Percentiles rank a stretch among this genome's conserved stretches.
Evolutionary conservation across 92 coral and sea anemone species (phyloP).

Genomic region (Chrysogorgia sp.): DNA sequence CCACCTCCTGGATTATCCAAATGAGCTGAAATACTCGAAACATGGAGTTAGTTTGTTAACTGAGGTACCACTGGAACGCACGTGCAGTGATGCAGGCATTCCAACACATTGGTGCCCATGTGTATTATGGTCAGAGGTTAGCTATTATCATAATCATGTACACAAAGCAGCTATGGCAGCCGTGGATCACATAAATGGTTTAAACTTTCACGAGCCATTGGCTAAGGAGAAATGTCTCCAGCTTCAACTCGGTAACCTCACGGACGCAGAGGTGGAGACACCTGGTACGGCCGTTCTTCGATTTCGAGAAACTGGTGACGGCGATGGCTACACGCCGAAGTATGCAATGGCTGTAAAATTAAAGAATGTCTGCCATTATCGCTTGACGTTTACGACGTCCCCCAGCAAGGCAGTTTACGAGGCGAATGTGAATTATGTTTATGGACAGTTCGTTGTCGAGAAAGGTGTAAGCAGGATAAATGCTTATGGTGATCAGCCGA

Average conservation of each 20-base stretch:
- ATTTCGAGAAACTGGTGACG: slow-evolving; percentile 67
- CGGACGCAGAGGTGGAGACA: slow-evolving; percentile 71
- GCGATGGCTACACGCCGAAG: slow-evolving; percentile 35
- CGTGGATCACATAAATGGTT: slow-evolving; percentile 67
- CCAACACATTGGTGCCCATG: slow-evolving; percentile 96
- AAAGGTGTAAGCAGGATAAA: slow-evolving; percentile 85
- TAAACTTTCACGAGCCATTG: slow-evolving; percentile 60
- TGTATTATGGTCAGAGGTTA: slow-evolving; percentile 68
- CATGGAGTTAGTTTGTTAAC: slow-evolving; percentile 73
- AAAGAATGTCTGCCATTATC: slow-evolving; percentile 70
- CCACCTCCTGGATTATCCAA: slow-evolving; percentile 74
- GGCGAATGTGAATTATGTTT: slow-evolving; percentile 65
- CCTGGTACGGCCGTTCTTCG: slow-evolving; percentile 67
- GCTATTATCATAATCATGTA: slow-evolving; percentile 62
- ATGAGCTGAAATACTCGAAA: slow-evolving; percentile 44
- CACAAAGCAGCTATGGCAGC: slow-evolving; percentile 62
- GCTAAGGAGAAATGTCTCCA: slow-evolving; percentile 64
- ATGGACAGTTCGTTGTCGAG: slow-evolving; percentile 61
- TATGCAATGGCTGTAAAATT: slow-evolving; percentile 10
- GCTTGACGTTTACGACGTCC: slow-evolving; percentile 66
- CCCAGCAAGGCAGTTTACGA: slow-evolving; percentile 85
- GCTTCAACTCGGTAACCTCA: slow-evolving; percentile 56
- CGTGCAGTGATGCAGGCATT: slow-evolving; percentile 75
- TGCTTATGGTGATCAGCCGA: slow-evolving; percentile 81
- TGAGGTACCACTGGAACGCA: slow-evolving; percentile 70